Evolutionary conservation across 1,140 invertebrate species (phyloP), one percentile per base, ranked within the genome.

Genomic region (Drosophila rhopaloa): DNA sequence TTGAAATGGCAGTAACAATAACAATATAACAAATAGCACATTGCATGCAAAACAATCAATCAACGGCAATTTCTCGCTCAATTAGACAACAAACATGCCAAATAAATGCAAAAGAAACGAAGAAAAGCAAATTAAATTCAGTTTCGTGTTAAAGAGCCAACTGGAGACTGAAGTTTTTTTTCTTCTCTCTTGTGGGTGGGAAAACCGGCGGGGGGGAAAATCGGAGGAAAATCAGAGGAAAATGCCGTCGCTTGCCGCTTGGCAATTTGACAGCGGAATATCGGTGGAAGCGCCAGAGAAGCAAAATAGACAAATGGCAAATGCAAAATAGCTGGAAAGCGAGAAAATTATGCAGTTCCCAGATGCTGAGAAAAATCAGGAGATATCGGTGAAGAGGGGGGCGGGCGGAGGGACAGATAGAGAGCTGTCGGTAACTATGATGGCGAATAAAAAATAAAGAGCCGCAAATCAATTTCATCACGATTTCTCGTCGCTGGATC

Each of bases 11-110:
- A 38, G 47, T 51, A 65, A 47, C 50, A 58, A 60, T 41, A 62
- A 53, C 50, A 59, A 32, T 38, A 72, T 73, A 79, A 79, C 61
- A 59, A 79, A 77, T 70, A 78, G 75, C 60, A 85, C 79, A 89
- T 89, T 79, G 85, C 84, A 89, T 90, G 85, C 81, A 89, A 89
- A 84, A 81, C 88, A 91, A 91, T 91, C 88, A 91, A 91, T 91
- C 88, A 91, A 74, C 88, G 71, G 81, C 80, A 88, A 91, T 91
- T 91, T 91, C 78, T 84, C 88, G 88, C 88, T 91, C 88, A 91
- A 91, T 91, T 91, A 91, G 88, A 90, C 88, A 90, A 68, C 82
- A 76, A 90, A 82, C 81, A 90, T 82, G 79, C 79, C 76, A 91
- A 88, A 80, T 74, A 66, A 77, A 60, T 77, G 47, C 58, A 72